A percentile compares a stretch with the other conserved stretches of the same genome.
Conservation (phyloP, 2,797 vertebrate species). For the Discoglossus pictus region DNA sequence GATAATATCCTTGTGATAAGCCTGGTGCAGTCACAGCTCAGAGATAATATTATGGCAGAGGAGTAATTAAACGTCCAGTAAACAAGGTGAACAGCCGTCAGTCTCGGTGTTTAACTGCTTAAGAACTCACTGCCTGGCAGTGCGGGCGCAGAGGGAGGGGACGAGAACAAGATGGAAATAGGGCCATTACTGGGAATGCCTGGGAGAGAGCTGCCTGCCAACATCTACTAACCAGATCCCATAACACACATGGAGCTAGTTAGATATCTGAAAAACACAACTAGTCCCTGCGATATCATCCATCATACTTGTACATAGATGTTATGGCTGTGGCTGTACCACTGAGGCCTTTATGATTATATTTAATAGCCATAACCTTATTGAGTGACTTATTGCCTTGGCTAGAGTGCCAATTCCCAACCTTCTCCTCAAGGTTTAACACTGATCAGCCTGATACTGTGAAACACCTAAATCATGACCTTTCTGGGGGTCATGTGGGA, state of each 20-base stretch:
- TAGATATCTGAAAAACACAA: too few species aligned
- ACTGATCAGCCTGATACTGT: too few species aligned
- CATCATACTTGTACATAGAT: too few species aligned
- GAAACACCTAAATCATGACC: too few species aligned
- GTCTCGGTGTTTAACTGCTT: conserved; percentile 58
- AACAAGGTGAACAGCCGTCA: conserved; percentile 74
- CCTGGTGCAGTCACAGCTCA: conserved; percentile 78
- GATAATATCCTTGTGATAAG: conserved; percentile 76
- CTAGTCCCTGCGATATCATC: too few species aligned
- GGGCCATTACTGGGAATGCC: neutral
- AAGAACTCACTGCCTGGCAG: neutral
- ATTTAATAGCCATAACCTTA: too few species aligned
- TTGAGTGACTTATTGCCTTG: too few species aligned
- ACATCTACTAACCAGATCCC: neutral
- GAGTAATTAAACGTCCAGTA: conserved; percentile 81
- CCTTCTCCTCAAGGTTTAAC: too few species aligned
- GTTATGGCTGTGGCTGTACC: too few species aligned
- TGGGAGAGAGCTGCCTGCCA: neutral
- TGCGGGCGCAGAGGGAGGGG: neutral
- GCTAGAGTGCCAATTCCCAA: too few species aligned
- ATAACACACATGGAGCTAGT: neutral
- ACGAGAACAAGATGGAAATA: neutral
- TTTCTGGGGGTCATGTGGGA: too few species aligned
- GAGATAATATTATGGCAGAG: conserved; percentile 81
- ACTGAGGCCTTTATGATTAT: too few species aligned